Conservation (phyloP, 2,113 vertebrate genomes). For the Myiagra hebetior region DNA sequence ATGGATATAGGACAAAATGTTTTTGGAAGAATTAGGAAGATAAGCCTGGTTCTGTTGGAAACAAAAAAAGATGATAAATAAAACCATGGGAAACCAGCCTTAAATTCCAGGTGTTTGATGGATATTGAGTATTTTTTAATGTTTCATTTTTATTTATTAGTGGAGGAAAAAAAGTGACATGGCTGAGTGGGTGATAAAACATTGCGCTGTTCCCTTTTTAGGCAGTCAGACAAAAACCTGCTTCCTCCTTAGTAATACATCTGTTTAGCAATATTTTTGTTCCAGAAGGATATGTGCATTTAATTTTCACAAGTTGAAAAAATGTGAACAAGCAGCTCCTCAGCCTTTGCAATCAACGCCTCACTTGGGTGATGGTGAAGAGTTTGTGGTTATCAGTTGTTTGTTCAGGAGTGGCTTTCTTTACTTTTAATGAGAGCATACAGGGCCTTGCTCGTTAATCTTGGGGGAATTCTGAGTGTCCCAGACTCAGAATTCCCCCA, state of each 20-base stretch:
- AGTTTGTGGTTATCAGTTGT: not conserved
- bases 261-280: not conserved
- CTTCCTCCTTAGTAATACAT: not conserved
- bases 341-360: not conserved
- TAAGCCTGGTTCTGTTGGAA: not conserved
- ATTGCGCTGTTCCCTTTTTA: not conserved
- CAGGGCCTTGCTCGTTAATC: not conserved
- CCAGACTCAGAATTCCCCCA: not conserved
- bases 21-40: not conserved
- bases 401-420: not conserved
- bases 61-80: not conserved
- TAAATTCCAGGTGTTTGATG: not conserved
- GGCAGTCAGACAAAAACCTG: not conserved
- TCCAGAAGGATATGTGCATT: not conserved
- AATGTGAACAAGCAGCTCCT: not conserved
- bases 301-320: not conserved
- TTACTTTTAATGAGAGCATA: not conserved
- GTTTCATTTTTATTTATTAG: not conserved
- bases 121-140: not conserved
- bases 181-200: not conserved
- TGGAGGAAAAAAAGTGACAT: not conserved
- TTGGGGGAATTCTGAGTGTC: not conserved
- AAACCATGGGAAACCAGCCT: not conserved
- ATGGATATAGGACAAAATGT: not conserved
- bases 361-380: accelerated